Evolutionary conservation across 2,797 vertebrate genomes (phyloP).

Genomic region (Miichthys miiuy): DNA sequence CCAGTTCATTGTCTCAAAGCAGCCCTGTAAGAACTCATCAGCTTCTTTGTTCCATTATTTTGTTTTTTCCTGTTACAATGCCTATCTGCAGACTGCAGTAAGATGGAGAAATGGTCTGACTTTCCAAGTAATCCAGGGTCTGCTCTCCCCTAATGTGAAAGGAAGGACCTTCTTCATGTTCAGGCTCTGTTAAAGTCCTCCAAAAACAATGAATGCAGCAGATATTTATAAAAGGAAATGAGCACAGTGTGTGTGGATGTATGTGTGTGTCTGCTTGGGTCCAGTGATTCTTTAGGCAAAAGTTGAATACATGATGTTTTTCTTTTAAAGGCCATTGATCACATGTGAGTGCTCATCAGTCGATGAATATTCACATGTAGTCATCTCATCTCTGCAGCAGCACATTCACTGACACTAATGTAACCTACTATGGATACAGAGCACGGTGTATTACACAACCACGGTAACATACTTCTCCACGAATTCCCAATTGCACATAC

Average conservation of each 20-base stretch:
- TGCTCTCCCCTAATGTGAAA: no score
- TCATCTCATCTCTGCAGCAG: conserved; percentile 21
- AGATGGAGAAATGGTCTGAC: no score
- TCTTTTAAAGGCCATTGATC: no score
- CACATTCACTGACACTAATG: conserved; percentile 11
- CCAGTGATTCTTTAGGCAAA: conserved; percentile 1
- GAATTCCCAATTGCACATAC: conserved; percentile 50
- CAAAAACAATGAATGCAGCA: background rate
- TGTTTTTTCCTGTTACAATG: no score
- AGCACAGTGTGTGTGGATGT: background rate
- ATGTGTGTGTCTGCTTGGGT: background rate
- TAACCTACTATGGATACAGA: conserved; percentile 24
- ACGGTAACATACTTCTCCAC: conserved; percentile 43
- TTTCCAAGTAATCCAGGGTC: no score
- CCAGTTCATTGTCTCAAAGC: no score
- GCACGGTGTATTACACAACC: conserved; percentile 40
- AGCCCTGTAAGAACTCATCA: no score
- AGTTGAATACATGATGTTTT: background rate
- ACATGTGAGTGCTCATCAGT: conserved; percentile 19
- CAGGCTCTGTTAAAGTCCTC: no score
- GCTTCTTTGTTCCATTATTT: no score
- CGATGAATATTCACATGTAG: conserved; percentile 37
- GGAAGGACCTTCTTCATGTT: no score
- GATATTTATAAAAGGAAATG: background rate
- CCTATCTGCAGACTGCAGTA: no score